Percentiles rank a stretch among this genome's conserved stretches.
Evolutionary conservation across 2,113 vertebrate species (phyloP).

Genomic region (Carettochelys insculpta): DNA sequence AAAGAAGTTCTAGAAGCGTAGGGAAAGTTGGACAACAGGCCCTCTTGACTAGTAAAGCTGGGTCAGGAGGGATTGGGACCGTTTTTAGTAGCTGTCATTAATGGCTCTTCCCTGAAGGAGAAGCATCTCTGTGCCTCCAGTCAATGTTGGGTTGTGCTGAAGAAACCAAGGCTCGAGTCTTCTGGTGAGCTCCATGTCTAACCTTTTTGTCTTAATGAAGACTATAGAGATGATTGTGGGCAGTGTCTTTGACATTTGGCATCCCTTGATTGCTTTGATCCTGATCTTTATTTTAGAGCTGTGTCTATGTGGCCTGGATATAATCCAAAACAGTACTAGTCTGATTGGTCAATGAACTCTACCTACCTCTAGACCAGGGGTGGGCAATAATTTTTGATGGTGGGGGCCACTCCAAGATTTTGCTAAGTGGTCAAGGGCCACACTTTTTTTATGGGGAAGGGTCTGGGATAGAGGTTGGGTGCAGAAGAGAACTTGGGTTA

Average conservation of each 20-base stretch:
- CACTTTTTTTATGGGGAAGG: too few species aligned
- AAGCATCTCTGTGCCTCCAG: neutral
- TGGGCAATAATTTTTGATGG: too few species aligned
- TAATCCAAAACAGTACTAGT: neutral
- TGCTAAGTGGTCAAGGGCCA: too few species aligned
- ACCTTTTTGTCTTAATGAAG: too few species aligned
- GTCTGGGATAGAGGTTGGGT: too few species aligned
- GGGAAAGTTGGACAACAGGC: neutral
- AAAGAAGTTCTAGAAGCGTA: neutral
- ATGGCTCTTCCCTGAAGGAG: neutral
- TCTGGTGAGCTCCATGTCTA: neutral
- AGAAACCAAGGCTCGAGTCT: neutral
- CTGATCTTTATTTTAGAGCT: neutral
- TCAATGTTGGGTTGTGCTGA: neutral
- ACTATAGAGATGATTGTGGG: neutral
- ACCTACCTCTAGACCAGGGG: too few species aligned
- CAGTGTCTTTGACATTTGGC: neutral
- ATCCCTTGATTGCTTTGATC: neutral
- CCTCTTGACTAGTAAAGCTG: neutral
- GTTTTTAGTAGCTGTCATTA: neutral
- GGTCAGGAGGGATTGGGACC: neutral
- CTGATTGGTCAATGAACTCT: neutral
- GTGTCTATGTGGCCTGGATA: neutral
- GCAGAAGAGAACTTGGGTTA: too few species aligned
- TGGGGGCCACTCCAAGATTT: too few species aligned